These are phyloP conservation scores for Rhopilema esculentum DNA, from an alignment of 30 jellyfish, hydroid and myxozoan genomes.

Conservation along the genomic window DNA sequence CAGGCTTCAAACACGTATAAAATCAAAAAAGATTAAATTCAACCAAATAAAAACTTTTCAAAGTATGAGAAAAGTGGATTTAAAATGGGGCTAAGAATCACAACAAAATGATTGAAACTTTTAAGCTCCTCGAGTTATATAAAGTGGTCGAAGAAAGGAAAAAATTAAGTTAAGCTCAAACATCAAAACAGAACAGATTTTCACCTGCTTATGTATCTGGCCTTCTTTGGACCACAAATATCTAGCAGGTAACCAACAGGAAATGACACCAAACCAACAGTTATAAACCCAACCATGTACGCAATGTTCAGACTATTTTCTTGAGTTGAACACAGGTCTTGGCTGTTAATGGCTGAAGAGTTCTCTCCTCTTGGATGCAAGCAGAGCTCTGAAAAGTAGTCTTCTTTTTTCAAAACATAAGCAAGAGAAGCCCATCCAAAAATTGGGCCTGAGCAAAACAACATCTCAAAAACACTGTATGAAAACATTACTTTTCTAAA, in stretches of 20 bases:
- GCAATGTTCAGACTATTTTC: slow-evolving; percentile 63
- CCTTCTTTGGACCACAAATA: slow-evolving; percentile 60
- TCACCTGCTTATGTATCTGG: slow-evolving; percentile 73
- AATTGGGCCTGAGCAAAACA: slow-evolving; percentile 75
- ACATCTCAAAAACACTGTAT: slow-evolving; percentile 69
- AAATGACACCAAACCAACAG: slow-evolving; percentile 70
- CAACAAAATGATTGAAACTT: no score
- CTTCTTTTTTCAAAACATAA: slow-evolving; percentile 67
- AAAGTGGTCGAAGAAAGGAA: no score
- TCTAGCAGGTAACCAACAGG: slow-evolving; percentile 80
- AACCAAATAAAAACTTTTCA: no score
- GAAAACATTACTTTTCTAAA: slow-evolving; percentile 35
- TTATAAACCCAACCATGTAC: slow-evolving; percentile 67
- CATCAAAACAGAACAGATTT: no score
- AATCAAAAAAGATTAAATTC: no score
- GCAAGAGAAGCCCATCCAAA: slow-evolving; percentile 88
- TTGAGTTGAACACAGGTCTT: slow-evolving; percentile 35
- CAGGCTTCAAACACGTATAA: no score
- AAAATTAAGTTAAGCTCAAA: no score
- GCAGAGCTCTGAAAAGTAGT: slow-evolving; percentile 60
- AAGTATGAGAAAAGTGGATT: no score
- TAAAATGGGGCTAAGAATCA: no score
- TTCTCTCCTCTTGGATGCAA: background rate
- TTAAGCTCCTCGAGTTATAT: no score
- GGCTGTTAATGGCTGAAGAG: background rate